Evolutionary conservation across 1,140 invertebrate genomes (phyloP), one percentile per base, ranked within the genome.

Genomic region (Heterodera carotae): DNA sequence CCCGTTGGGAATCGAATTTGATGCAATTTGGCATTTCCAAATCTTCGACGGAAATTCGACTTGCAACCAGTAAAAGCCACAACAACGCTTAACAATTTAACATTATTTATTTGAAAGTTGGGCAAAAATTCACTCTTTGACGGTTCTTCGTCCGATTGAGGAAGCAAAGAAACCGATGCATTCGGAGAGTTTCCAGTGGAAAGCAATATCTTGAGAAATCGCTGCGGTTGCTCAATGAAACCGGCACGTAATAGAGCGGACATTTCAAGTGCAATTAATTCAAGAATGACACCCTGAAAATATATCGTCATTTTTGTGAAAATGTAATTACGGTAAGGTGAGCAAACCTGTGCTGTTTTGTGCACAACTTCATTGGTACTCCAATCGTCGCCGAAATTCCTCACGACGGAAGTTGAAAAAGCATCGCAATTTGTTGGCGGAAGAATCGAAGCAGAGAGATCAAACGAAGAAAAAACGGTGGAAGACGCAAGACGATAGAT

Each of bases 241-340:
- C 80, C 73, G 25, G 59, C 60, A 29, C 71, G 67, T 8, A 81
- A 33, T 5, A 81, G 72, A 1, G 80, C 27, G 10, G 78, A 82
- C 33, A 81, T 43, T 71, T 81, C 80, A 18, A 81, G 43, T 7
- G 80, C 80, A 56, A 72, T 67, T 10, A 81, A 53, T 64, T 81
- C 74, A n/a, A 81, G 71, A 34, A 81, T 82, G n/a, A 81, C 75
- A 31, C 80, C 72, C 53, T 81, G 69, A 25, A 81, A 36, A 39
- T 15, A 62, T 39, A 29, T 34, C 15, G 27, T 39, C 67, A 15
- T 10, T 27, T n/a, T 18, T 7, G 5, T n/a, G 18, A 73, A 39
- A 15, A 2, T 15, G 18, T 22, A 56, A 56, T n/a, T n/a, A n/a
- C n/a, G 18, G 15, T 18, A 43, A 34, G 29, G 2, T 0, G 10